Evolutionary conservation across 2,888 invertebrate genomes (phyloP), one percentile per base, ranked within the genome.

Genomic region (Invenusta paracnida): DNA sequence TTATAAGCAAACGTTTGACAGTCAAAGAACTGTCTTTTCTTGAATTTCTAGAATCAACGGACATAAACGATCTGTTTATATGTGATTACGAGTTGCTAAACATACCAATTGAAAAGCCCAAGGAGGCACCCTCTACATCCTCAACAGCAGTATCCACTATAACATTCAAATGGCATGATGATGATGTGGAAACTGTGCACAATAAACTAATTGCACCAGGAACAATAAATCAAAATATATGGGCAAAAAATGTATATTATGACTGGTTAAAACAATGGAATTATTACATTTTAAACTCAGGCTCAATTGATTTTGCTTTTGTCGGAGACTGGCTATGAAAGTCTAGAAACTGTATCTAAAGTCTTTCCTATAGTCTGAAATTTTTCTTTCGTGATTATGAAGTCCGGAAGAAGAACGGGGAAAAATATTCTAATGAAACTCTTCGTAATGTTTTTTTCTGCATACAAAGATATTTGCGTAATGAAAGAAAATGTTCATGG

Each of bases 121-220:
- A 73, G 73, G 73, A 73, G 73, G 73, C 73, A 73, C 73, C 73
- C 73, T 73, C 73, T 73, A 73, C 73, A 73, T 73, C 73, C 5
- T 73, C 73, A 73, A 73, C 73, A 73, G 73, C 73, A 73, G 73
- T 23, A 73, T 73, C 48, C 17, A 48, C 48, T 48, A n/a, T n/a
- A n/a, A 48, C 48, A 48, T 48, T 48, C 48, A 48, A 48, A 48
- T 17, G 48, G 48, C 48, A 48, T 17, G 48, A 48, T 48, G 48
- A 48, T 48, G 48, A 48, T 48, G 48, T 48, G 48, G 48, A 48
- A 48, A 48, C 17, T 48, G 48, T 48, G 48, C 48, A 17, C 48
- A 48, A 48, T 5, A 48, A 48, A 48, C 48, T 48, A 48, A 48
- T 48, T 48, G 48, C 48, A 48, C 48, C 48, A 48, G 48, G 48